phyloP scores from a whole-genome alignment of 2,113 vertebrate species.

The Hyaena hyaena region DNA sequence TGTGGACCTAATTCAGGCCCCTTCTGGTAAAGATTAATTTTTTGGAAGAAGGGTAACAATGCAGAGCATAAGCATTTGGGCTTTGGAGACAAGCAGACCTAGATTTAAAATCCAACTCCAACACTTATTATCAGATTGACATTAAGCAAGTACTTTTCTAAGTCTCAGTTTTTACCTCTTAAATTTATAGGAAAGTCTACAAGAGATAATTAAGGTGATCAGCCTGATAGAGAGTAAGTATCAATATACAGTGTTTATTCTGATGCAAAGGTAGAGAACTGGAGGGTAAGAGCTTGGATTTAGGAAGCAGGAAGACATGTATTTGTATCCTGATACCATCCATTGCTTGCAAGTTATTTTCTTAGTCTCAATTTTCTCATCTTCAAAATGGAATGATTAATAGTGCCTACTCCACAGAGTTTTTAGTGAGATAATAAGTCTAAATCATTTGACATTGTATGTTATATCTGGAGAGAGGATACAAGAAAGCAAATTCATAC shows the following conservation, averaged over 20 bases:
- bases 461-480: neutral
- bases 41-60: neutral
- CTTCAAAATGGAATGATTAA: neutral
- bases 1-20: neutral
- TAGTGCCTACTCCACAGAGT: neutral
- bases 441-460: neutral
- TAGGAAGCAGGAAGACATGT: neutral
- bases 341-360: neutral
- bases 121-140: neutral
- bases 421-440: neutral
- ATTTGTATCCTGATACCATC: neutral
- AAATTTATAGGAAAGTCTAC: neutral
- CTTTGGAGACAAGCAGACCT: neutral
- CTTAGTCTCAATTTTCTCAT: neutral
- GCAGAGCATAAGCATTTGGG: neutral
- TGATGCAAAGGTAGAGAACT: neutral
- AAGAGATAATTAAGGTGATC: neutral
- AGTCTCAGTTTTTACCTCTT: neutral
- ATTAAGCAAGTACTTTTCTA: constrained; percentile 14
- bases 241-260: neutral
- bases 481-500: neutral
- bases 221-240: neutral
- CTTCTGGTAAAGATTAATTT: neutral
- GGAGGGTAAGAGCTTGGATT: neutral
- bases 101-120: constrained; percentile 27